These are phyloP conservation scores for Pristionchus entomophagus DNA, from an alignment of 2,888 invertebrate genomes.

Conservation along the genomic window DNA sequence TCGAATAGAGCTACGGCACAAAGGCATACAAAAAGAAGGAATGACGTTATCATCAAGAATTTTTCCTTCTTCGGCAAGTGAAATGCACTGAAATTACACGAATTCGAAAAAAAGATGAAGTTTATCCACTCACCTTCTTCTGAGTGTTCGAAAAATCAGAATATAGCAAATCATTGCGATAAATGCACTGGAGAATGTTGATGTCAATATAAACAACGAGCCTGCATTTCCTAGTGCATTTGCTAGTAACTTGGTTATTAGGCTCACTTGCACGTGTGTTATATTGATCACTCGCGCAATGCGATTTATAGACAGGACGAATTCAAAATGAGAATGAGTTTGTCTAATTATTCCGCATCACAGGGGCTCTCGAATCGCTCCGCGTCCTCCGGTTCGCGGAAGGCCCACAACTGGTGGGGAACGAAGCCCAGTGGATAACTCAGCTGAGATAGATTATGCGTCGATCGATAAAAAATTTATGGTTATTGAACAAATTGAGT, in stretches of 20 bases:
- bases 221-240: background rate
- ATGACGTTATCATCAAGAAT: background rate
- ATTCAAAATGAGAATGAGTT: background rate
- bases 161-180: background rate
- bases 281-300: background rate
- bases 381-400: too few species aligned
- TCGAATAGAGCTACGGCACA: background rate
- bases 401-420: too few species aligned
- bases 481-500: too few species aligned
- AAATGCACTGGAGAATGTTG: background rate
- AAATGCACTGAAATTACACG: background rate
- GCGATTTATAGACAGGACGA: background rate
- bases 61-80: background rate
- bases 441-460: too few species aligned
- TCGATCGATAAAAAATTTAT: too few species aligned
- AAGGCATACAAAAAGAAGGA: background rate
- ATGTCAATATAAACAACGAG: background rate
- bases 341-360: too few species aligned
- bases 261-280: background rate
- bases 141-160: background rate
- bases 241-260: too few species aligned
- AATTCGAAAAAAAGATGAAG: background rate
- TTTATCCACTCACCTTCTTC: background rate
- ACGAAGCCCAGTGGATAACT: too few species aligned
- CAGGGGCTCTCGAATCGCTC: too few species aligned